phyloP scores from a whole-genome alignment of 2,113 vertebrate species.

The Hydrolagus affinis region DNA sequence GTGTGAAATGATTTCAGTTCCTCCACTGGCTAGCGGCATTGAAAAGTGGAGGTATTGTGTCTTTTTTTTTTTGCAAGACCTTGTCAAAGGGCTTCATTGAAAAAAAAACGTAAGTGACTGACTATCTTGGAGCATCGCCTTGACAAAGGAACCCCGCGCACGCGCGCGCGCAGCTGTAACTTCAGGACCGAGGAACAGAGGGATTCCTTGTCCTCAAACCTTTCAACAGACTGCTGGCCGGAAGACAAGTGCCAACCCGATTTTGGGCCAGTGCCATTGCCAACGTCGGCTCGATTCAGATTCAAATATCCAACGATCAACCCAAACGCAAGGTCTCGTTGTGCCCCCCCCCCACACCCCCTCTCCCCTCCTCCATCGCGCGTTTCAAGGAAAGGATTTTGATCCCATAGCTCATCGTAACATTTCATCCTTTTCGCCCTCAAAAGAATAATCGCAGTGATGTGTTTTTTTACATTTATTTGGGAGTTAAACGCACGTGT shows the following conservation, averaged over 20 bases:
- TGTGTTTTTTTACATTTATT: too few relatives aligned
- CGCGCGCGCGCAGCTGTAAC: neutral
- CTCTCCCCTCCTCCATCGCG: too few relatives aligned
- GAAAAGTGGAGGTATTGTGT: too few relatives aligned
- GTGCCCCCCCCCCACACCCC: too few relatives aligned
- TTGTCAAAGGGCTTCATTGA: neutral
- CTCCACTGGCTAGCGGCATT: too few relatives aligned
- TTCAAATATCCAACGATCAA: neutral
- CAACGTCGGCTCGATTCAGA: neutral
- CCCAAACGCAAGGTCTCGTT: too few relatives aligned
- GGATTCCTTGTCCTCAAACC: constrained; percentile 22
- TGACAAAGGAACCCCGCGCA: neutral
- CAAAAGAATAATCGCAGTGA: too few relatives aligned
- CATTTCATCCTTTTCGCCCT: too few relatives aligned
- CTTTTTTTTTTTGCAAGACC: too few relatives aligned
- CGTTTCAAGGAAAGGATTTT: too few relatives aligned
- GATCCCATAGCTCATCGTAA: too few relatives aligned
- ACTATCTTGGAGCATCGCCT: neutral
- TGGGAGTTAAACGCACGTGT: too few relatives aligned
- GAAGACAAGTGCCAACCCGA: neutral
- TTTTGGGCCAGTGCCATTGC: neutral
- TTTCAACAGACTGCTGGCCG: neutral
- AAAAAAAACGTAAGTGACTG: neutral
- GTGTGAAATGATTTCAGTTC: neutral
- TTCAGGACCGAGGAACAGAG: constrained; percentile 31